These are phyloP conservation scores for Cephus spinipes DNA, from an alignment of 2,888 invertebrate genomes.

Conservation along the genomic window DNA sequence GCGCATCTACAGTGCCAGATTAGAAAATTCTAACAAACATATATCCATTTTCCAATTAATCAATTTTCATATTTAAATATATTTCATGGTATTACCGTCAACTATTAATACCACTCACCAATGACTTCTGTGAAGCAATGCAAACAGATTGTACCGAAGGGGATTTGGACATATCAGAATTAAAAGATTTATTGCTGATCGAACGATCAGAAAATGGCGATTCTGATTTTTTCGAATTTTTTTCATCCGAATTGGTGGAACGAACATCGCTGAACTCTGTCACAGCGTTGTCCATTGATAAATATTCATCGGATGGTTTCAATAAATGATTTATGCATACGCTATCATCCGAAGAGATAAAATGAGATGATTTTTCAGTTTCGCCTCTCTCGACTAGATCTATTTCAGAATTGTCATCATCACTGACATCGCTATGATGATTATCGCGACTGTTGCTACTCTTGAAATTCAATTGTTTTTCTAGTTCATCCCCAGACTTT, in stretches of 20 bases:
- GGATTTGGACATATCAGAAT: neutral
- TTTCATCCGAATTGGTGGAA: neutral
- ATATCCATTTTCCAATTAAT: neutral
- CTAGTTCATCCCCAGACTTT: neutral
- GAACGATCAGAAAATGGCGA: neutral
- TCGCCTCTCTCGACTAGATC: neutral
- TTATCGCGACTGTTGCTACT: neutral
- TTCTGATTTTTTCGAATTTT: neutral
- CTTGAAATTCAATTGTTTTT: neutral
- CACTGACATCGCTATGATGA: neutral
- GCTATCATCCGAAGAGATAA: neutral
- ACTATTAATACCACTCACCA: conserved; percentile 19
- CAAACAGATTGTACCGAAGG: neutral
- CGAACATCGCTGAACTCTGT: neutral
- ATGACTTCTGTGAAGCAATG: conserved; percentile 10
- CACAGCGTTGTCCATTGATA: neutral
- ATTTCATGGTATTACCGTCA: neutral
- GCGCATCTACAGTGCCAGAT: neutral
- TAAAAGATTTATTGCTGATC: neutral
- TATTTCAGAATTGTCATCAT: neutral
- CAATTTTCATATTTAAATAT: neutral
- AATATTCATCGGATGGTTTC: neutral
- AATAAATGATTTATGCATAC: neutral
- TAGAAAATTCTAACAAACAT: neutral
- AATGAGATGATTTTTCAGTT: neutral